Percentiles rank a stretch among this genome's conserved stretches.
Evolutionary conservation across 2,113 vertebrate species (phyloP).

Genomic region (Hylia prasina): DNA sequence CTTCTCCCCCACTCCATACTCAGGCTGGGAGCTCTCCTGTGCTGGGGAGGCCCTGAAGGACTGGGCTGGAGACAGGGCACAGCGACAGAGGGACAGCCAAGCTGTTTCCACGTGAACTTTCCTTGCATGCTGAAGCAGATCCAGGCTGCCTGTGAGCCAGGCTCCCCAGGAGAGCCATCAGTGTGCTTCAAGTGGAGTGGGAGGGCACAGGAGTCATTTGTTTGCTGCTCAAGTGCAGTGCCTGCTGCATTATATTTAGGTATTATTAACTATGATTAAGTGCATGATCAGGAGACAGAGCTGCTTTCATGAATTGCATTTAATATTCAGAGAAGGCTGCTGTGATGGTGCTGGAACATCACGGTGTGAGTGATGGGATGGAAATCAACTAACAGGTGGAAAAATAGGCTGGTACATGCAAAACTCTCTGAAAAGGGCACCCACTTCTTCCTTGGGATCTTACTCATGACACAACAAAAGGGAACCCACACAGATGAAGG

Average conservation of each 20-base stretch:
- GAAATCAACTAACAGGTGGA: constrained; percentile 35
- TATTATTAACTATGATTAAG: constrained; percentile 17
- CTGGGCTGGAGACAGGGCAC: background rate
- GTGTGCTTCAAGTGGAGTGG: background rate
- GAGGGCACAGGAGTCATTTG: background rate
- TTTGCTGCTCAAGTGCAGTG: background rate
- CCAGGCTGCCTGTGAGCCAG: background rate
- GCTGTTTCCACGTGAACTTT: accelerated
- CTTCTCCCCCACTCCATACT: accelerated
- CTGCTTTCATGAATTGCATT: background rate
- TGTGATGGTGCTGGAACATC: background rate
- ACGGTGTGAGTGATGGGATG: background rate
- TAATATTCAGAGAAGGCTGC: background rate
- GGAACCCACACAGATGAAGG: constrained; percentile 29
- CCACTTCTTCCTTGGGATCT: constrained; percentile 1
- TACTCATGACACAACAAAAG: constrained; percentile 46
- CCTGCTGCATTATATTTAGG: background rate
- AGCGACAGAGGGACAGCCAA: background rate
- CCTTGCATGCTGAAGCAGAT: background rate
- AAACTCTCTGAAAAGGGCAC: constrained; percentile 12
- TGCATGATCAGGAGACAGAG: background rate
- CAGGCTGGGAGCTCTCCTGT: background rate
- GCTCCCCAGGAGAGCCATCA: background rate
- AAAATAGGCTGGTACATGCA: background rate
- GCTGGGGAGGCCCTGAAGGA: background rate